Percentiles rank a stretch among this genome's conserved stretches.
Conservation (phyloP, 2,113 vertebrate genomes). For the Eolophus roseicapilla region DNA sequence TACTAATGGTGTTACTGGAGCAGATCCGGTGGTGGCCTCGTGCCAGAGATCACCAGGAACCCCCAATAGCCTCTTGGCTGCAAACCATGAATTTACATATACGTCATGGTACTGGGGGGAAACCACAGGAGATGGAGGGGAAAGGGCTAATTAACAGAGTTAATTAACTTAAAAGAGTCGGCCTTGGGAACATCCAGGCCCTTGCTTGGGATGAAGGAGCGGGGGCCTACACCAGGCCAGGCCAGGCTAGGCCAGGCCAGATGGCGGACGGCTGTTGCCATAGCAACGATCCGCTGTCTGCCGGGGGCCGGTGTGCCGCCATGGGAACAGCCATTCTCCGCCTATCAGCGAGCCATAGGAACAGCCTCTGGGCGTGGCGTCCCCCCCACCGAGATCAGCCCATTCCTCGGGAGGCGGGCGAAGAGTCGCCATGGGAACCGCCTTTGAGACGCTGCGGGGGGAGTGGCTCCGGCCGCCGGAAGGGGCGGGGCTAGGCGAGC, state of each 20-base stretch:
- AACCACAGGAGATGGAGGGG: too few relatives aligned
- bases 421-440: not conserved
- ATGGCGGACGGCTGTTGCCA: not conserved
- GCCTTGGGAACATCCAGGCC: not conserved
- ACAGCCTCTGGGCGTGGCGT: not conserved
- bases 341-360: not conserved
- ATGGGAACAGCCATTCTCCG: not conserved
- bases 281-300: not conserved
- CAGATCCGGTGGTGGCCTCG: fast-evolving
- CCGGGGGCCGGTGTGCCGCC: not conserved
- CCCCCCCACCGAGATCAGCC: too few relatives aligned
- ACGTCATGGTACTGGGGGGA: fast-evolving
- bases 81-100: not conserved
- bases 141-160: not conserved
- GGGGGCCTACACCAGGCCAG: not conserved
- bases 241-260: not conserved
- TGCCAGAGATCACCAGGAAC: too few relatives aligned
- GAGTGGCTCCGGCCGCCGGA: fast-evolving
- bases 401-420: not conserved
- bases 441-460: fast-evolving
- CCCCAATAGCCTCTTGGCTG: too few relatives aligned
- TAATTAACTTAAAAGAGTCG: not conserved
- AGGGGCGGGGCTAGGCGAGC: not conserved
- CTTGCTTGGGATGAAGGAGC: too few relatives aligned
- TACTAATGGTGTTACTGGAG: too few relatives aligned